Evolutionary conservation across 1,140 invertebrate genomes (phyloP).

Genomic region (Leptinotarsa texana): DNA sequence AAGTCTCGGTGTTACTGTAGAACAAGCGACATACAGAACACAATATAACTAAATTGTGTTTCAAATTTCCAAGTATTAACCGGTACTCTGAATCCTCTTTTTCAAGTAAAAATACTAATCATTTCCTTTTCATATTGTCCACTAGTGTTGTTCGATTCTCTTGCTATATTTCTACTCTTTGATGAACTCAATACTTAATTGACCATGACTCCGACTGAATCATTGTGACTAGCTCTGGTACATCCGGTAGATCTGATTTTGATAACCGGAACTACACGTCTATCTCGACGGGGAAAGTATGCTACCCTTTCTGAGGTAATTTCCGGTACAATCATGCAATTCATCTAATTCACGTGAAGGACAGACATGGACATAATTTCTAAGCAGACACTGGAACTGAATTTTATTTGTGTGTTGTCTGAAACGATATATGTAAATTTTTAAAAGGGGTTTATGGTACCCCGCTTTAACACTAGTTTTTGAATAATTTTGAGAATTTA

Average conservation of each 20-base stretch:
- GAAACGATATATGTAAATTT: too few species aligned
- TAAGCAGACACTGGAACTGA: too few species aligned
- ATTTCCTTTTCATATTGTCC: background rate
- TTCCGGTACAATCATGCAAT: background rate
- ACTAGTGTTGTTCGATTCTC: background rate
- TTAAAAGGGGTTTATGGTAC: too few species aligned
- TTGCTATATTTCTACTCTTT: background rate
- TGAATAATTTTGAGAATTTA: too few species aligned
- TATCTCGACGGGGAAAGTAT: background rate
- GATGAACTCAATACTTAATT: background rate
- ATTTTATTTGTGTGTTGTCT: too few species aligned
- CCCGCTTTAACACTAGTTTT: too few species aligned
- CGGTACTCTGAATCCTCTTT: background rate
- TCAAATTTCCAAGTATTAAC: background rate
- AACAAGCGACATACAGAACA: background rate
- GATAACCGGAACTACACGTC: constrained; percentile 7
- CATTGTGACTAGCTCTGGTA: background rate
- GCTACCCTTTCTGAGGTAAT: background rate
- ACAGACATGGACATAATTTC: background rate
- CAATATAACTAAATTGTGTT: background rate
- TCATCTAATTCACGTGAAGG: background rate
- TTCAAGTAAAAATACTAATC: background rate
- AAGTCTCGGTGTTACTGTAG: too few species aligned
- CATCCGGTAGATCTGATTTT: background rate
- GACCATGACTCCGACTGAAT: background rate